Evolutionary conservation across 2,888 invertebrate genomes (phyloP).

Genomic region (Lamellibrachia columna): DNA sequence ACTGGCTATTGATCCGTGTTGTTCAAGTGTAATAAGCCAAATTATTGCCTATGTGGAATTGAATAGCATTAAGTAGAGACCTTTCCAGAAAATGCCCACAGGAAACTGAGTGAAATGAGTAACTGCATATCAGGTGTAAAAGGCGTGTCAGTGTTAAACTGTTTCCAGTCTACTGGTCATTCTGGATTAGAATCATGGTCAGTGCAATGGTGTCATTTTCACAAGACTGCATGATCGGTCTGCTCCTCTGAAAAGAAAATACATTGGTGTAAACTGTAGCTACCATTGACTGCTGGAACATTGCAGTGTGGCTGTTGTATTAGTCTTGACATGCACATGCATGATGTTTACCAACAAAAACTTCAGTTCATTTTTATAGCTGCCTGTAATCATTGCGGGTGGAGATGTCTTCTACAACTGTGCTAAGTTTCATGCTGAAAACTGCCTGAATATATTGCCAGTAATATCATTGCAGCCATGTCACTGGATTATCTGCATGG

Average conservation of each 20-base stretch:
- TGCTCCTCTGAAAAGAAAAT: not conserved
- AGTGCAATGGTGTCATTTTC: not conserved
- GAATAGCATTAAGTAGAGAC: conserved; percentile 9
- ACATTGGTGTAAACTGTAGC: not conserved
- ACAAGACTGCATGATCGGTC: not conserved
- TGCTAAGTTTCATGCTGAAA: not conserved
- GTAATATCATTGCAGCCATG: not conserved
- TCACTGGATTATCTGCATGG: not conserved
- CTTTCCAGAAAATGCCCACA: not conserved
- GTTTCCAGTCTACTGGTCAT: not conserved
- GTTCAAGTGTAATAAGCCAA: conserved; percentile 10
- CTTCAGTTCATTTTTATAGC: not conserved
- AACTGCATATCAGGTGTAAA: not conserved
- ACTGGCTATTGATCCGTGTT: not conserved
- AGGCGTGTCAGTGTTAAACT: not conserved
- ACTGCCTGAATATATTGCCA: not conserved
- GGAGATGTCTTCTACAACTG: not conserved
- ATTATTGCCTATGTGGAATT: not conserved
- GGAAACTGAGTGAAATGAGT: not conserved
- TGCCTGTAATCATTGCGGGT: not conserved
- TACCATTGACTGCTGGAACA: not conserved
- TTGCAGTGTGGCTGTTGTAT: not conserved
- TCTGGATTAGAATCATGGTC: not conserved
- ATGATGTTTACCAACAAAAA: conserved; percentile 11
- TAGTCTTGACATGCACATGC: not conserved